Base-by-base conservation (phyloP, 2,888 invertebrate genomes). In the Drosophila ezoana region DNA sequence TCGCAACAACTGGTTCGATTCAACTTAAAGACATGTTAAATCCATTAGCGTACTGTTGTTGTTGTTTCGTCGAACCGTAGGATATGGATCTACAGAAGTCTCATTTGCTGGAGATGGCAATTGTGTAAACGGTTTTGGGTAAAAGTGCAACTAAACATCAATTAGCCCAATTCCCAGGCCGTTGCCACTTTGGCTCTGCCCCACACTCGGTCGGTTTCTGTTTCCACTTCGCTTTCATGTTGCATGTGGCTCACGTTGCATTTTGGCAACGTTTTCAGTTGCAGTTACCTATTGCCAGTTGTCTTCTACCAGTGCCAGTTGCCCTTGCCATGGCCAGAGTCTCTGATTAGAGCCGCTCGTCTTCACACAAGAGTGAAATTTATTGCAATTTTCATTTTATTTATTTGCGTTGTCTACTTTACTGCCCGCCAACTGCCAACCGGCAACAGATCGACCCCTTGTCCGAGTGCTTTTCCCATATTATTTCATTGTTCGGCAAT, bases 131-230 rank as follows among this genome's bases (percentile, higher is more conserved):
- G 81, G 85, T 85, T 89, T 89, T 81, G 81, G 88, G 87, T 90
- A 91, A 91, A 90, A 91, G 90, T 91, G 90, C 91, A 91, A 86
- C 91, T 90, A 87, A 90, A 89, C 84, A 90, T 83, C 91, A 91
- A 91, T 91, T 91, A 91, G 89, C 91, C 91, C 88, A 90, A 85
- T 91, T 91, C 91, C 90, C 91, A 90, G 87, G 89, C 76, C 79
- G 54, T 64, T 86, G 83, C 73, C 81, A 81, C 75, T 80, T 75
- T 70, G 76, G 65, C 65, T 53, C 43, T 57, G 66, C 56, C 65
- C 64, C 76, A 67, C 62, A 62, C 63, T 56, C 23, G 48, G 60
- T 76, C 76, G 67, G 72, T 73, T 72, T 72, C 74, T 68, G 79
- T 64, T 81, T 75, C 62, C 69, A 74, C 70, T 69, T 81, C 65